Base-by-base conservation (phyloP, 1,140 invertebrate genomes). In the Achroia grisella region DNA sequence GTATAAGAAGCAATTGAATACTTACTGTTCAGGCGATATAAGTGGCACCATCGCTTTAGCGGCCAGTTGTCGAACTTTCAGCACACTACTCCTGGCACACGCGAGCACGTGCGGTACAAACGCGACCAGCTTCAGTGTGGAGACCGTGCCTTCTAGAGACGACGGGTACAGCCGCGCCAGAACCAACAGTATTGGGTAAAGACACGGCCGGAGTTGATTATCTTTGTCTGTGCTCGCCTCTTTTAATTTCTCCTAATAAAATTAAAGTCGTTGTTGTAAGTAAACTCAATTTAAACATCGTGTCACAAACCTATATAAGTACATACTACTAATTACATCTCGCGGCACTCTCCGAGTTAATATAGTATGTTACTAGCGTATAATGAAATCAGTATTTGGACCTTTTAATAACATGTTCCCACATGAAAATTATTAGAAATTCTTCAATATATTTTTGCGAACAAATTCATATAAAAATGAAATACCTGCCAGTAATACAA, bases 101-200 rank as follows among this genome's bases (percentile, higher is more conserved):
- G 46, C 40, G 23, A 65, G 36, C 39, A 87, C 64, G 23, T 56
- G 63, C 10, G 75, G 73, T 8, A 77, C 50, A 55, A 78, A 85
- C 10, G 62, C 48, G 8, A 52, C 44, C 41, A 87, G 41, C 82
- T 86, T 56, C 11, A 68, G 54, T 30, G 23, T 27, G 27, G 35
- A 44, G 15, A 23, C 14, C 14, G 86, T 85, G 10, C 88, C 89
- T 57, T 95, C 93, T 6, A 90, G 73, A 37, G 89, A 86, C 0
- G 91, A 93, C 0, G 94, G 92, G 80, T 94, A 95, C 0, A 98
- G 81, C 36, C 94, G 85, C 0, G 91, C 91, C 10, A 98, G 79
- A 39, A 98, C 79, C 45, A 97, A 80, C 34, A 98, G 84, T 40
- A 95, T 88, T 0, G 94, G 94, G 84, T 95, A 95, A 42, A 96